Evolutionary conservation across 2,888 invertebrate species (phyloP).

Genomic region (Limnephilus rhombicus): DNA sequence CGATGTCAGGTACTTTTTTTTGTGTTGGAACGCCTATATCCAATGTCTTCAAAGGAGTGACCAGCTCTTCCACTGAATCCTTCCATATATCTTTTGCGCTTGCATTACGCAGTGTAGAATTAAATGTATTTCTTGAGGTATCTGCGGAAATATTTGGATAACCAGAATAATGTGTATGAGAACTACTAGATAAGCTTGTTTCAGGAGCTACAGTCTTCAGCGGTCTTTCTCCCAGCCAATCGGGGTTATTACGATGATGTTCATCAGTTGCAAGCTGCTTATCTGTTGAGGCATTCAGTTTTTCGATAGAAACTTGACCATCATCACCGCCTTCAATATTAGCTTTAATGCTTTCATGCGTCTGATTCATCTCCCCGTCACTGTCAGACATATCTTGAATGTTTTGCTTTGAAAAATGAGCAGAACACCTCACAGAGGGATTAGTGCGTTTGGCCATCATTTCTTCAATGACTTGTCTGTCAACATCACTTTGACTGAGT

Average conservation of each 20-base stretch:
- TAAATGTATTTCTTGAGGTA: slow-evolving; percentile 11
- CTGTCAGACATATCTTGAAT: slow-evolving; percentile 23
- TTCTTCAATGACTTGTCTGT: slow-evolving; percentile 59
- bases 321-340: background rate
- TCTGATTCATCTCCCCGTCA: slow-evolving; percentile 14
- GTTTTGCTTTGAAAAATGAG: slow-evolving; percentile 37
- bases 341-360: background rate
- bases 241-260: background rate
- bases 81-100: background rate
- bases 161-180: background rate
- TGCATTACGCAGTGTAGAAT: background rate
- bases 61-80: background rate
- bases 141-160: slow-evolving; percentile 3
- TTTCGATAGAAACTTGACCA: background rate
- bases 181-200: background rate
- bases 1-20: background rate
- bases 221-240: background rate
- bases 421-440: slow-evolving; percentile 63
- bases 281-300: background rate
- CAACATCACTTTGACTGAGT: slow-evolving; percentile 62
- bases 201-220: background rate
- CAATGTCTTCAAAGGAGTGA: background rate
- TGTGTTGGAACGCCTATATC: background rate
- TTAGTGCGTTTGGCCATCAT: slow-evolving; percentile 64
- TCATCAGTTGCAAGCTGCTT: background rate